A percentile compares a stretch with the other conserved stretches of the same genome.
phyloP scores from a whole-genome alignment of 2,113 vertebrate genomes.

The Cavia aperea region DNA sequence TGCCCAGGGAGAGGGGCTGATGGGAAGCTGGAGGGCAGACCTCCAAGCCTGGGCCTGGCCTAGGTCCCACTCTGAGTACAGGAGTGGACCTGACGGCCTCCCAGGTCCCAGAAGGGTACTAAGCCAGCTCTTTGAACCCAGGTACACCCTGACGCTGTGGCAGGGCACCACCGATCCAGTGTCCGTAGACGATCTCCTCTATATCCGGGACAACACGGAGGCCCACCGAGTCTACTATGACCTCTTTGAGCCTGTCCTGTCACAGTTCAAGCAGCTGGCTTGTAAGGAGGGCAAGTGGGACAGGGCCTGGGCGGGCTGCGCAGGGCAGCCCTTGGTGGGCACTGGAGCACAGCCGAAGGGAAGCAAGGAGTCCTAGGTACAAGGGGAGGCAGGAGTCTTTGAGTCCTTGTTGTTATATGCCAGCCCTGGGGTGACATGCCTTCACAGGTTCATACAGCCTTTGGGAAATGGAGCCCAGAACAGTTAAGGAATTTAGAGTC shows the following conservation, averaged over 20 bases:
- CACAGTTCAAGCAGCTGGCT: conserved; percentile 79
- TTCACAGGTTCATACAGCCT: not conserved
- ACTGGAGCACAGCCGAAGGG: not conserved
- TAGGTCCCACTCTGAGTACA: not conserved
- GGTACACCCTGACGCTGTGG: conserved; percentile 87
- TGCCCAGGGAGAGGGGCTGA: not conserved
- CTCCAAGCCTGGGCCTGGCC: not conserved
- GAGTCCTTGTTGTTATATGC: not conserved
- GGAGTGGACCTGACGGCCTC: not conserved
- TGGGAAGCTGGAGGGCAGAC: not conserved
- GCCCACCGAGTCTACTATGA: conserved; percentile 83
- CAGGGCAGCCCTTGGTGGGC: not conserved
- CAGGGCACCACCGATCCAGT: conserved; percentile 76
- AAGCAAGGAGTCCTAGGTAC: not conserved
- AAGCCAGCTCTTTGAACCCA: conserved; percentile 58
- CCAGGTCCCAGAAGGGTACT: not conserved
- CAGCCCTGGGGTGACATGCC: not conserved
- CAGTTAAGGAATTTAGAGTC: not conserved
- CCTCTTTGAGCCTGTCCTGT: conserved; percentile 83
- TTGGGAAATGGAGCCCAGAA: not conserved
- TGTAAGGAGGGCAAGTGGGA: conserved; percentile 65
- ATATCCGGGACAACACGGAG: conserved; percentile 82
- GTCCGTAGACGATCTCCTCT: conserved; percentile 81
- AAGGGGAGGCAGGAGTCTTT: not conserved
- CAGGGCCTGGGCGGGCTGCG: not conserved